Percentiles rank a stretch among this genome's conserved stretches.
phyloP scores from a whole-genome alignment of 2,113 vertebrate species.

The Lates calcarifer region DNA sequence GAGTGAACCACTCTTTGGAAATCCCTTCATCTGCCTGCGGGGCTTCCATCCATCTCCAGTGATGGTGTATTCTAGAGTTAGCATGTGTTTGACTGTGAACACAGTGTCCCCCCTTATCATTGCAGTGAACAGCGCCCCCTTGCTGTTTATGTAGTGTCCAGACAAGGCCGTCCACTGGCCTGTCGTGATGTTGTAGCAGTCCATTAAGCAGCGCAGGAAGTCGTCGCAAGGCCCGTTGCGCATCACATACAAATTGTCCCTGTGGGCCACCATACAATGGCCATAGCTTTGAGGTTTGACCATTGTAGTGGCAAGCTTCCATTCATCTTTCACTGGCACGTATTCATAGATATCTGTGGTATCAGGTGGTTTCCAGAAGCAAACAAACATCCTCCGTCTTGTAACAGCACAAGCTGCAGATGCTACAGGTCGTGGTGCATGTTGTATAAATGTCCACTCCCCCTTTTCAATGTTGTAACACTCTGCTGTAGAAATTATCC shows the following conservation, averaged over 20 bases:
- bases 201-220: conserved; percentile 93
- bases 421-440: conserved; percentile 88
- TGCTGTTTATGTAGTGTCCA: conserved; percentile 95
- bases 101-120: conserved; percentile 88
- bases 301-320: conserved; percentile 88
- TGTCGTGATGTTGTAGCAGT: conserved; percentile 91
- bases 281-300: conserved; percentile 92
- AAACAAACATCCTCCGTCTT: conserved; percentile 91
- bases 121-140: conserved; percentile 94
- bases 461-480: conserved; percentile 82
- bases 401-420: conserved; percentile 89
- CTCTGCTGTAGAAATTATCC: conserved; percentile 88
- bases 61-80: conserved; percentile 90
- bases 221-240: conserved; percentile 93
- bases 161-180: conserved; percentile 92
- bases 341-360: conserved; percentile 93
- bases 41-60: conserved; percentile 88
- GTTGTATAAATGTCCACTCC: conserved; percentile 86
- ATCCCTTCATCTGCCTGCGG: conserved; percentile 90
- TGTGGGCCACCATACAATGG: conserved; percentile 95
- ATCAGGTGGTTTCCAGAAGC: conserved; percentile 93
- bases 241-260: conserved; percentile 94
- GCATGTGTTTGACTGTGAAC: conserved; percentile 93
- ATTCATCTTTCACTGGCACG: conserved; percentile 75
- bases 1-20: conserved; percentile 91